Base-by-base conservation (phyloP, 2,888 invertebrate genomes). In the Campaea margaritaria region DNA sequence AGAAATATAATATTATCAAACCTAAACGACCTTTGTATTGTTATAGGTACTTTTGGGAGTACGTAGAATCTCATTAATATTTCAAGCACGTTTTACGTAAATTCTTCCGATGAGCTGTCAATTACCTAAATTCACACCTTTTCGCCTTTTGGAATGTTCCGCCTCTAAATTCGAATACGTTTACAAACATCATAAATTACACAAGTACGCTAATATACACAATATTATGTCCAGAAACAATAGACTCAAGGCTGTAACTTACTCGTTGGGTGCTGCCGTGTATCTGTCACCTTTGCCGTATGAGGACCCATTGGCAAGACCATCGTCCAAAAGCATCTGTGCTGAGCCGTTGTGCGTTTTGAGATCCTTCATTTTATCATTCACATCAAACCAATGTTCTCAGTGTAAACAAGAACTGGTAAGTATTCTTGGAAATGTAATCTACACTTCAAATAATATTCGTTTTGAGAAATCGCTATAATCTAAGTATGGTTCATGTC, bases 201-300 rank as follows among this genome's bases (percentile, higher is more conserved):
- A 55, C 0, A 0, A 9, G 43, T 38, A 21, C 27, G 56, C 49
- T 56, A 56, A 49, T 14, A 14, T 21, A 5, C 21, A 21, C 5
- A 21, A 21, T 21, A 34, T n/a, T 48, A 28, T 49, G 48, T 48
- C 15, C 44, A 59, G 62, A 49, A 57, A 60, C 45, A 48, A 48
- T 51, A 55, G 43, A 53, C 53, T 21, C 43, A 66, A 65, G 60
- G 50, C 53, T 51, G 45, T 31, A 51, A 90, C 91, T 92, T 78
- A 91, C 91, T 90, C 91, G 67, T 91, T 92, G 44, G 91, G 91
- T 36, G 91, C 91, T 47, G 91, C 89, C 1, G 91, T 89, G 65
- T 87, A 83, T 79, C 91, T 83, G 69, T 91, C 91, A 38, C 91
- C 91, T 78, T 86, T 87, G 51, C 90, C 90, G 67, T 89, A 91